Conservation (phyloP, 2,113 vertebrate species). For the Burhinus oedicnemus region DNA sequence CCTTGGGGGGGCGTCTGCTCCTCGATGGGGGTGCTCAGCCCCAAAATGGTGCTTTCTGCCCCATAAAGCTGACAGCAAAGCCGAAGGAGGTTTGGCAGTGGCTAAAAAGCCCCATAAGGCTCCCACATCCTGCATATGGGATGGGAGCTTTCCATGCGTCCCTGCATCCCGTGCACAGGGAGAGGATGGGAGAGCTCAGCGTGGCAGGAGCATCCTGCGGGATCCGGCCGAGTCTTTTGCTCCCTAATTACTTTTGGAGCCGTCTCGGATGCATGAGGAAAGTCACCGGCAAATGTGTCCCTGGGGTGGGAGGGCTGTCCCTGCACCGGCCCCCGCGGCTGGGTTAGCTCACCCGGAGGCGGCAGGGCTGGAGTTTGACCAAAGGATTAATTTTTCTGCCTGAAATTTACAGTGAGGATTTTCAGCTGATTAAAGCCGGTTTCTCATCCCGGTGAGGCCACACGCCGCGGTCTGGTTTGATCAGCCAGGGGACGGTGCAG, state of each 20-base stretch:
- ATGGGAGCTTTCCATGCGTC: no score
- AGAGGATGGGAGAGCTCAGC: neutral
- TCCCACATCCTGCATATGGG: accelerated
- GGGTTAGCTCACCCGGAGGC: neutral
- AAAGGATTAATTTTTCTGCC: neutral
- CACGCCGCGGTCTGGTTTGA: accelerated
- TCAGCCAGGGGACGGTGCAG: neutral
- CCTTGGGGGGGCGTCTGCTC: neutral
- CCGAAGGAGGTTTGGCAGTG: accelerated
- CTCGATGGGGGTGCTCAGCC: accelerated
- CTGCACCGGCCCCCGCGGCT: accelerated
- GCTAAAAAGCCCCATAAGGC: accelerated
- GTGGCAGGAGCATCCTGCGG: accelerated
- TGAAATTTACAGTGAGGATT: neutral
- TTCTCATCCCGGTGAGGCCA: neutral
- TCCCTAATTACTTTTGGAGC: neutral
- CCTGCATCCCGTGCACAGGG: neutral
- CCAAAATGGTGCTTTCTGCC: neutral
- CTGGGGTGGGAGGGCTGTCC: neutral
- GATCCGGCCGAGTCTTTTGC: neutral
- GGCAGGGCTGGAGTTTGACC: neutral
- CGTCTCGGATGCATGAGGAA: neutral
- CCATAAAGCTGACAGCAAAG: accelerated
- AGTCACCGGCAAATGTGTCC: accelerated
- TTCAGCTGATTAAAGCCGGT: neutral